phyloP scores from a whole-genome alignment of 2,888 invertebrate species.

The Andrena chrysosceles region DNA sequence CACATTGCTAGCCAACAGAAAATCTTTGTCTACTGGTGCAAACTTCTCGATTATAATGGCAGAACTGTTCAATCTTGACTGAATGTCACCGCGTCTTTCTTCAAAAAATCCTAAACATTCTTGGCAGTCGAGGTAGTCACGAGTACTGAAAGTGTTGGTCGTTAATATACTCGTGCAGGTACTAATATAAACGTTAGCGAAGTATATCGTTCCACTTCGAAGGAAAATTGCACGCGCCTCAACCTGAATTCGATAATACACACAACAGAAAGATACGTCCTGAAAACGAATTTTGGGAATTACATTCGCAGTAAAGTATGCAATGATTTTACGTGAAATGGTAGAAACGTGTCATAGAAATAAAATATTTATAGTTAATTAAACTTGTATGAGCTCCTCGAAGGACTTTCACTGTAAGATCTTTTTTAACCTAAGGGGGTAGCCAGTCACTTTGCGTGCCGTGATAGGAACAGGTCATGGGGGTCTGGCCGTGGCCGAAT shows the following conservation, averaged over 20 bases:
- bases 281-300: too few species aligned
- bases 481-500: constrained; percentile 83
- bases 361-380: too few species aligned
- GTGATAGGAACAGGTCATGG: constrained; percentile 39
- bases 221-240: neutral
- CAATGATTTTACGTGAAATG: too few species aligned
- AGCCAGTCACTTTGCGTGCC: constrained; percentile 11
- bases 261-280: too few species aligned
- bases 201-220: neutral
- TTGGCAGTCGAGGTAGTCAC: neutral
- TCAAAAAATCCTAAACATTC: neutral
- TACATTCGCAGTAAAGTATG: too few species aligned
- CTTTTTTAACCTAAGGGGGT: too few species aligned
- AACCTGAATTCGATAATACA: too few species aligned
- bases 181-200: neutral
- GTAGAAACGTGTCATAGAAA: too few species aligned
- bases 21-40: constrained; percentile 10
- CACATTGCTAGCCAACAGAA: constrained; percentile 42
- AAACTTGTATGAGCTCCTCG: too few species aligned
- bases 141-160: neutral
- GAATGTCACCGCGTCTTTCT: neutral
- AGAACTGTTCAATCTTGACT: neutral
- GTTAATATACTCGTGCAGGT: constrained; percentile 5
- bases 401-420: too few species aligned
- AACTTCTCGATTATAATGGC: constrained; percentile 7